phyloP scores from a whole-genome alignment of 2,113 vertebrate species.

The Neogale vison region DNA sequence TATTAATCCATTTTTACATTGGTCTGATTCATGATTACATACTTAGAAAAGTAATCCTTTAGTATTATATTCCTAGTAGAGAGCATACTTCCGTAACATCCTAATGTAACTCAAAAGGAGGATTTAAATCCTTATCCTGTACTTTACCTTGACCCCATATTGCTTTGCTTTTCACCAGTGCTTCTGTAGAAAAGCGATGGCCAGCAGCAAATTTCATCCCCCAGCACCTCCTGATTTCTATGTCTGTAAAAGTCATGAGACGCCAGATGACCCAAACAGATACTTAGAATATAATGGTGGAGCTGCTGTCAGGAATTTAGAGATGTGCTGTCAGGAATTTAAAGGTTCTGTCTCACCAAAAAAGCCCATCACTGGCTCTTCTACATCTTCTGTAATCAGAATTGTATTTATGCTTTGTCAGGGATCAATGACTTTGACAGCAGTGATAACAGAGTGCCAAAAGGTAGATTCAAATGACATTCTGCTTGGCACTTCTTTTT shows the following conservation, averaged over 20 bases:
- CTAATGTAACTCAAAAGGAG: background rate
- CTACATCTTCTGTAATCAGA: background rate
- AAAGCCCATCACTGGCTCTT: background rate
- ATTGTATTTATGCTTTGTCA: background rate
- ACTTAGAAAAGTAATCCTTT: background rate
- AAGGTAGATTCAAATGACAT: background rate
- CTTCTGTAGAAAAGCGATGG: background rate
- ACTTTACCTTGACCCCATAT: background rate
- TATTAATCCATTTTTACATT: background rate
- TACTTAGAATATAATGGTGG: background rate
- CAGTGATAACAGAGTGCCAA: conserved; percentile 28
- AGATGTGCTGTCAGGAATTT: conserved; percentile 13
- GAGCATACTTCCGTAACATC: background rate
- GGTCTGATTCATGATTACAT: background rate
- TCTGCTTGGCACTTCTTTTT: background rate
- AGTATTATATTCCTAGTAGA: background rate
- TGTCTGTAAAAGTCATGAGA: background rate
- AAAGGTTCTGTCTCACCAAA: conserved; percentile 11
- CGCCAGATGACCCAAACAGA: background rate
- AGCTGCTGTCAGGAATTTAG: conserved; percentile 18
- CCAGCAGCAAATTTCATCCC: background rate
- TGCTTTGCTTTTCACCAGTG: background rate
- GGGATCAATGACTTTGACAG: background rate
- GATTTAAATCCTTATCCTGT: background rate
- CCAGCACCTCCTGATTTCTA: background rate